Evolutionary conservation across 2,797 vertebrate species (phyloP).

Genomic region (Champsocephalus esox): DNA sequence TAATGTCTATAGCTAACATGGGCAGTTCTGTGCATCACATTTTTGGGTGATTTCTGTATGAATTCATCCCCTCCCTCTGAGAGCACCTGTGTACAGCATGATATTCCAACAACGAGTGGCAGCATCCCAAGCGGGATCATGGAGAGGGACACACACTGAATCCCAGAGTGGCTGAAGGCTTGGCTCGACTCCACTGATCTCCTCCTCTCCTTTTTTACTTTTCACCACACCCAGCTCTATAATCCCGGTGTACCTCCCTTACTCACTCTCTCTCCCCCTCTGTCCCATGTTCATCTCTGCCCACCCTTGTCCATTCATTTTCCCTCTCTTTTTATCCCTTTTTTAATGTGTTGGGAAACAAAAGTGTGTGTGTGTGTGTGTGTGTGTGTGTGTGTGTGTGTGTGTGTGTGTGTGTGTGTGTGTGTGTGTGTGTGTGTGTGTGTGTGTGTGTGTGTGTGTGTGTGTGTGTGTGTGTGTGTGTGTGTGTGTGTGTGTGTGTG

Average conservation of each 20-base stretch:
- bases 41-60: slow-evolving; percentile 21
- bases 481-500: too few relatives aligned
- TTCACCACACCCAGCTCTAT: slow-evolving; percentile 41
- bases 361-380: slow-evolving; percentile 44
- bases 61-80: slow-evolving; percentile 47
- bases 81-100: slow-evolving; percentile 53
- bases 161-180: slow-evolving; percentile 59
- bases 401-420: too few relatives aligned
- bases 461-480: too few relatives aligned
- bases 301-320: slow-evolving; percentile 50
- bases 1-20: slow-evolving; percentile 43
- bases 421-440: slow-evolving; percentile 14
- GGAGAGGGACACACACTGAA: slow-evolving; percentile 55
- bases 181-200: slow-evolving; percentile 44
- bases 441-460: too few relatives aligned
- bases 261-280: slow-evolving; percentile 22
- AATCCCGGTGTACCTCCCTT: slow-evolving; percentile 50
- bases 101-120: slow-evolving; percentile 64
- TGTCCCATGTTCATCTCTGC: slow-evolving; percentile 44
- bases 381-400: slow-evolving; percentile 8
- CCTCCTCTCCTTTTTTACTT: slow-evolving; percentile 39
- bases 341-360: slow-evolving; percentile 39
- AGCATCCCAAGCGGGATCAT: slow-evolving; percentile 72
- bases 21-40: slow-evolving; percentile 35
- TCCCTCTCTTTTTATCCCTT: slow-evolving; percentile 13